Base-by-base conservation (phyloP, 2,797 vertebrate species). In the Pogoniulus pusillus region DNA sequence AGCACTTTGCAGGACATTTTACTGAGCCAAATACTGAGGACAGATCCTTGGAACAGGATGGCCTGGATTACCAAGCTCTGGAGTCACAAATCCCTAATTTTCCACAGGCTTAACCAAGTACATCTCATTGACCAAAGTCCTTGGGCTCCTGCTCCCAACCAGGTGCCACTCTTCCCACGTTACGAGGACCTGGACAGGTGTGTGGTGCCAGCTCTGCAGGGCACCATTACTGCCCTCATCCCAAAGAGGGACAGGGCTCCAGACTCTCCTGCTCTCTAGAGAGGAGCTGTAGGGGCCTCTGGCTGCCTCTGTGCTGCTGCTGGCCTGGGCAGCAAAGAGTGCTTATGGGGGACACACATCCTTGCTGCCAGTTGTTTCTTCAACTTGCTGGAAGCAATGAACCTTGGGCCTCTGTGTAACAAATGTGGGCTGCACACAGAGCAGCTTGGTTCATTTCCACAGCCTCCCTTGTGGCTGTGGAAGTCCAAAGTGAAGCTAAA, bases 81-180 rank as follows among this genome's bases (percentile, higher is more conserved):
- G 45, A 90, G 19, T 60, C 35, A 11, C 53, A 60, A 35, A 5
- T 29, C 26, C 18, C 6, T 69, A 7, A 34, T 60, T 76, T 87
- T 81, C 63, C 51, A 11, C 22, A 32, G 35, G 19, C 29, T 82
- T 82, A 78, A 69, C 11, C 27, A 80, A 86, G 26, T 30, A 8
- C 49, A 9, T 55, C 35, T 13, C 51, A 65, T 47, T 83, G 74
- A 45, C 57, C n/a, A 43, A 35, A 51, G 16, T 51, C n/a, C 45
- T 73, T 22, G 9, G 60, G 26, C 26, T 84, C 16, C 35, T 57
- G 57, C 23, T 84, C 55, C 54, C 49, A 49, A 8, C 20, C 7
- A 68, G 27, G 8, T 47, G 27, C 2, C 10, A 3, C 17, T 71
- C 17, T 66, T 32, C 37, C 49, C 19, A 23, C 1, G 0, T 32